Base-by-base conservation (phyloP, 2,888 invertebrate species). In the Leptinotarsa haldemani region DNA sequence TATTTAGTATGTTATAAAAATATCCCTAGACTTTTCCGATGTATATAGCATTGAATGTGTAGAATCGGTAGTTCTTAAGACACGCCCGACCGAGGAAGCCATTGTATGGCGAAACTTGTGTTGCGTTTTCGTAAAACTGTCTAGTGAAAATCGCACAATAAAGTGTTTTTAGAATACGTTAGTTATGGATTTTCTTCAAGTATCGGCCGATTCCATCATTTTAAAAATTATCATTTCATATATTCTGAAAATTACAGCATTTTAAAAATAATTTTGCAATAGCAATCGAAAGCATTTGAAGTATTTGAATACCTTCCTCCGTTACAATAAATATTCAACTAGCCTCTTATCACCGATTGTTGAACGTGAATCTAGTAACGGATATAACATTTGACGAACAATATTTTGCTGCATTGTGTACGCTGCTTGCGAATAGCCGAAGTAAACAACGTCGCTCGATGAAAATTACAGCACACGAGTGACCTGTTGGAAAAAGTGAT, bases 341-440 rank as follows among this genome's bases (percentile, higher is more conserved):
- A 25, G 56, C 74, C 71, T 65, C 66, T 53, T 74, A 71, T 71
- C n/a, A 52, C 69, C 56, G 53, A 67, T 74, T 66, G 66, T 69
- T 65, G 61, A 66, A 63, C 40, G 48, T 61, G 30, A 68, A 52
- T 73, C 50, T 56, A 58, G 73, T 20, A 65, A 58, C 46, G 71
- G 53, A 71, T 74, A 74, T 71, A 40, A 40, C 40, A 66, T 71
- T 69, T 69, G 25, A 25, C 74, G 25, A 69, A 69, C 63, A 69
- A 66, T 53, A 69, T 58, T 73, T 69, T 71, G 70, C 74, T 74
- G 70, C 74, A 74, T 69, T 74, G 71, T 50, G 65, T 71, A 40
- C 65, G 65, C 66, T 74, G 74, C 69, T 72, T 61, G 71, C 74
- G 65, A 71, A 69, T 69, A 74, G 74, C 69, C 74, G 71, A 74